Evolutionary conservation across 53 echinoderm and acorn worm genomes (phyloP), one percentile per base, ranked within the genome.

Genomic region (Henricia sp.): DNA sequence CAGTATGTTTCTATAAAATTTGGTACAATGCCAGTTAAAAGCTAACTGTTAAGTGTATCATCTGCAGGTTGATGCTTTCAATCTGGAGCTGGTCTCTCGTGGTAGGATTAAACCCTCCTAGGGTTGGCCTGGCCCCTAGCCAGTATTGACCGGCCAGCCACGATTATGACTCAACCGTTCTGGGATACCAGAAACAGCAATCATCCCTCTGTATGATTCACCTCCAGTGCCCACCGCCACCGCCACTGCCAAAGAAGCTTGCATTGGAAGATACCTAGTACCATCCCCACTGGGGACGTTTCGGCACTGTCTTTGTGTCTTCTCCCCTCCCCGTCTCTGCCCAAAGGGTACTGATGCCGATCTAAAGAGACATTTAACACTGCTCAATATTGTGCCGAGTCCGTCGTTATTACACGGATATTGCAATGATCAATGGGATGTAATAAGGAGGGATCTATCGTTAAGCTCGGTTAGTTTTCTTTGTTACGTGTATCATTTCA

Each of bases 291-390:
- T 44, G 64, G 77, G 80, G 60, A 16, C 41, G 48, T 36, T 26
- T 80, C 64, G 64, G 80, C 80, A 60, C 58, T 25, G 41, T n/a
- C 77, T 80, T 80, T 80, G 80, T 80, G 48, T 62, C 60, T 41
- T 60, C 59, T 51, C n/a, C 34, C 52, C 28, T 2, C 52, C 16
- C 73, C 26, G 50, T 50, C 71, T 52, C 36, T 73, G 53, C 54
- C 73, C 73, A 53, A 37, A 51, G 76, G 76, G 76, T 57, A 58
- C 64, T 63, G 51, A 63, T 80, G 80, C 63, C 46, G 44, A 80
- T 80, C 80, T 80, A 80, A 80, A 80, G 63, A 80, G 80, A 80
- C 80, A 80, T 80, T 80, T 64, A 64, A 80, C 80, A 80, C 80
- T 80, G 40, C 63, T 5, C 10, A 46, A 57, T 56, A 58, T 56